phyloP scores from a whole-genome alignment of 2,888 invertebrate species.

The Lumbricus terrestris region DNA sequence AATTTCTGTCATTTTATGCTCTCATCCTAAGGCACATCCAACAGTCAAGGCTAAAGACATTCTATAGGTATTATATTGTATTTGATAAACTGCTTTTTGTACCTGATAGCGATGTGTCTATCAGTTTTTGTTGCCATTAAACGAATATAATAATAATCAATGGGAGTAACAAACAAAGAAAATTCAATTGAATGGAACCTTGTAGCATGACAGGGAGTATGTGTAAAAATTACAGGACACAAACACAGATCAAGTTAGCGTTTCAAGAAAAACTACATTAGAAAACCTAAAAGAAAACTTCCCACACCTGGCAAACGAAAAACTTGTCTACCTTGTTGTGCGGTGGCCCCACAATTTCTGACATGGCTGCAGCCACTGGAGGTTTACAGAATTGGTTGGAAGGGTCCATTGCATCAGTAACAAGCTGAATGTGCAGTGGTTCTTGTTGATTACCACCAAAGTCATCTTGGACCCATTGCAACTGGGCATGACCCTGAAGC shows the following conservation, averaged over 20 bases:
- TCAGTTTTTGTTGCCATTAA: too few species aligned
- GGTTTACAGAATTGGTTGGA: not conserved
- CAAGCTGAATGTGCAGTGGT: conserved; percentile 11
- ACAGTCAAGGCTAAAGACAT: too few species aligned
- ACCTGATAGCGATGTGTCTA: too few species aligned
- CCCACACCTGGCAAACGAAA: not conserved
- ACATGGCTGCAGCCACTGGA: not conserved
- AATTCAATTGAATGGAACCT: not conserved
- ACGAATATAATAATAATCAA: too few species aligned
- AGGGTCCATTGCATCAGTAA: not conserved
- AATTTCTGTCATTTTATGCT: too few species aligned
- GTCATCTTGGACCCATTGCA: conserved; percentile 16
- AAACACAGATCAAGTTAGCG: not conserved
- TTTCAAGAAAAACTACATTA: not conserved
- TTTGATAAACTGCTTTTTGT: too few species aligned
- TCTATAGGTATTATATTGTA: too few species aligned
- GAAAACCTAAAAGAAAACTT: not conserved
- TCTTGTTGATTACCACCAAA: not conserved
- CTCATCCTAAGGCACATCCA: too few species aligned
- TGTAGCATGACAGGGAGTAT: not conserved
- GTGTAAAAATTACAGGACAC: not conserved
- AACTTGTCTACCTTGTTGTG: conserved; percentile 7
- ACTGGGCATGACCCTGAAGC: conserved; percentile 12
- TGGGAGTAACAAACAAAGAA: not conserved
- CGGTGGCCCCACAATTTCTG: not conserved